Conservation (phyloP, 2,113 vertebrate species). For the Strix uralensis region DNA sequence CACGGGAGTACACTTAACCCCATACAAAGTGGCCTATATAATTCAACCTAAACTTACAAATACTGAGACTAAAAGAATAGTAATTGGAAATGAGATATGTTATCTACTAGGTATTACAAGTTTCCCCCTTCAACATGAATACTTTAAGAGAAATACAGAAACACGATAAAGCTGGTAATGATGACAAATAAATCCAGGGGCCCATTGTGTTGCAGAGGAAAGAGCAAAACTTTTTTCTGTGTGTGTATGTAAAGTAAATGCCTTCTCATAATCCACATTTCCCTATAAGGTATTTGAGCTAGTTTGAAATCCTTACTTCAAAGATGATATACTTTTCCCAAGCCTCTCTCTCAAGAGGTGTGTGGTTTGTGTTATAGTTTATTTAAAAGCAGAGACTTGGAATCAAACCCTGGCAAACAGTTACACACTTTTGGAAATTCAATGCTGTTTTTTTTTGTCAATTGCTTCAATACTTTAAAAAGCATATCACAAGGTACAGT, state of each 20-base stretch:
- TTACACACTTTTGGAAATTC: neutral
- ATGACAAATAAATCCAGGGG: neutral
- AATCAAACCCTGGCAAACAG: constrained; percentile 3
- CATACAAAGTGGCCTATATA: neutral
- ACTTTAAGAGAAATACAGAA: neutral
- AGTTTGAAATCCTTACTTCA: constrained; percentile 2
- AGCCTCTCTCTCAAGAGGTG: constrained; percentile 24
- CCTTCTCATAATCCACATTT: neutral
- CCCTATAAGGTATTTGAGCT: neutral
- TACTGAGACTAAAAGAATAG: neutral
- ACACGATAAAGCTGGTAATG: neutral
- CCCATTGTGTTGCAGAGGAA: rapidly evolving
- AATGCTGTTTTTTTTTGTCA: neutral
- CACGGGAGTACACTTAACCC: neutral
- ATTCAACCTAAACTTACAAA: neutral
- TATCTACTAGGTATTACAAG: neutral
- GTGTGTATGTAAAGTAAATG: neutral
- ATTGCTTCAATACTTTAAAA: neutral
- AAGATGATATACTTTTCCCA: constrained; percentile 16
- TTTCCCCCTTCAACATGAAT: neutral
- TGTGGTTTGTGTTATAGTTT: constrained; percentile 25
- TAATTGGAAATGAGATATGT: neutral
- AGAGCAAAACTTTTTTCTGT: neutral
- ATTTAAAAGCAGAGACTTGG: constrained; percentile 27
- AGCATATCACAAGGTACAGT: neutral